phyloP scores from a whole-genome alignment of 1,140 invertebrate species.

The Pseudomyrmex dendroicus region DNA sequence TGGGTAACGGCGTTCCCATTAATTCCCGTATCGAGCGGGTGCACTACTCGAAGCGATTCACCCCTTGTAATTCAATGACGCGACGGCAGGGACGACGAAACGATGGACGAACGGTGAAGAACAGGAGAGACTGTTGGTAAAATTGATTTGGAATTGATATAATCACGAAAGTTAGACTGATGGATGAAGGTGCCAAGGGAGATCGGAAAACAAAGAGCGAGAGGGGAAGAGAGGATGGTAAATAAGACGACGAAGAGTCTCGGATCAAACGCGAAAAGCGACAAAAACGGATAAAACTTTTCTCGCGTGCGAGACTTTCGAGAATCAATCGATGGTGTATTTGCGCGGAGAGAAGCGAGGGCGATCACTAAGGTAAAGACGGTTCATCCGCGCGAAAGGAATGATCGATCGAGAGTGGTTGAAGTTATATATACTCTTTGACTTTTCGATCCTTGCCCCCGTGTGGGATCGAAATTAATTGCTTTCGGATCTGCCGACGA shows the following conservation, averaged over 20 bases:
- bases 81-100: conserved; percentile 42
- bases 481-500: conserved; percentile 27
- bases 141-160: conserved; percentile 79
- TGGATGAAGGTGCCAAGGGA: conserved; percentile 32
- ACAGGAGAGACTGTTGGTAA: conserved; percentile 67
- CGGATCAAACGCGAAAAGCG: conserved; percentile 30
- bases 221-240: conserved; percentile 1
- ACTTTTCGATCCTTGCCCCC: conserved; percentile 45
- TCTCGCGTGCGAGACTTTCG: conserved; percentile 40
- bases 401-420: conserved; percentile 63
- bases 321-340: conserved; percentile 53
- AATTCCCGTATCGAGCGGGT: conserved; percentile 75
- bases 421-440: conserved; percentile 30
- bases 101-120: neutral
- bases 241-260: neutral
- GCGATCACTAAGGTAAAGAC: neutral
- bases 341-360: neutral
- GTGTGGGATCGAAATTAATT: conserved; percentile 60
- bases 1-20: conserved; percentile 71
- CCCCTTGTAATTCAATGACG: conserved; percentile 75
- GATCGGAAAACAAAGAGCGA: neutral
- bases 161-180: conserved; percentile 73
- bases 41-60: conserved; percentile 74
- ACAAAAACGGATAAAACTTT: conserved; percentile 29
- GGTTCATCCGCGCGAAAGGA: conserved; percentile 4